phyloP scores from a whole-genome alignment of 1,140 invertebrate species.

The Saxidomus purpurata region DNA sequence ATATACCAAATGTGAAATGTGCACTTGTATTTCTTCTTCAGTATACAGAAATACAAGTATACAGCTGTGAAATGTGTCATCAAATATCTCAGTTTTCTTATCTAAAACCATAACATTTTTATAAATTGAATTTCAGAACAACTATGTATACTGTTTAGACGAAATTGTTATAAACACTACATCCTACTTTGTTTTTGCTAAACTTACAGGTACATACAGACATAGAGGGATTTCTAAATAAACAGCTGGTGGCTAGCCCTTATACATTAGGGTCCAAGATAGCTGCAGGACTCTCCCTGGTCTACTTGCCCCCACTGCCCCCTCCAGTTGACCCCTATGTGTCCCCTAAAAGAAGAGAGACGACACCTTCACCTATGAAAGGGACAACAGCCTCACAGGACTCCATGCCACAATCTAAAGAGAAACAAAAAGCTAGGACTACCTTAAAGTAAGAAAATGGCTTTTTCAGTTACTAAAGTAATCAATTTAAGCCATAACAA shows the following conservation, averaged over 20 bases:
- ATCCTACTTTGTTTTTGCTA: no score
- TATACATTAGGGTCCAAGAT: constrained; percentile 79
- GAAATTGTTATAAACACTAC: no score
- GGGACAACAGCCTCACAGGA: constrained; percentile 40
- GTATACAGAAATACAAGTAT: no score
- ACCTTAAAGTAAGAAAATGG: constrained; percentile 77
- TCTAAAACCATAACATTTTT: no score
- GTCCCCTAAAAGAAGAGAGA: constrained; percentile 52
- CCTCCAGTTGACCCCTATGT: constrained; percentile 75
- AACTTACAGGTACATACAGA: constrained; percentile 82
- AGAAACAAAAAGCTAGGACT: constrained; percentile 76
- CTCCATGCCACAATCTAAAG: constrained; percentile 13
- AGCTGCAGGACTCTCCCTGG: constrained; percentile 75
- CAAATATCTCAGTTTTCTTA: no score
- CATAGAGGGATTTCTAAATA: constrained; percentile 75
- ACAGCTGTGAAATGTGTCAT: no score
- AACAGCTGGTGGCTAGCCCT: constrained; percentile 62
- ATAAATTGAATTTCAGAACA: no score
- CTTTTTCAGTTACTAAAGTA: no score
- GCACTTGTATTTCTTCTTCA: no score
- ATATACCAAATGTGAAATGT: no score
- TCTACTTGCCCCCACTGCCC: constrained; percentile 84
- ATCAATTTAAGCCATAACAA: no score
- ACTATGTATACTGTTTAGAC: no score
- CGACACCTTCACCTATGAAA: constrained; percentile 54